phyloP scores from a whole-genome alignment of 2,797 vertebrate genomes.

The Tapera naevia region DNA sequence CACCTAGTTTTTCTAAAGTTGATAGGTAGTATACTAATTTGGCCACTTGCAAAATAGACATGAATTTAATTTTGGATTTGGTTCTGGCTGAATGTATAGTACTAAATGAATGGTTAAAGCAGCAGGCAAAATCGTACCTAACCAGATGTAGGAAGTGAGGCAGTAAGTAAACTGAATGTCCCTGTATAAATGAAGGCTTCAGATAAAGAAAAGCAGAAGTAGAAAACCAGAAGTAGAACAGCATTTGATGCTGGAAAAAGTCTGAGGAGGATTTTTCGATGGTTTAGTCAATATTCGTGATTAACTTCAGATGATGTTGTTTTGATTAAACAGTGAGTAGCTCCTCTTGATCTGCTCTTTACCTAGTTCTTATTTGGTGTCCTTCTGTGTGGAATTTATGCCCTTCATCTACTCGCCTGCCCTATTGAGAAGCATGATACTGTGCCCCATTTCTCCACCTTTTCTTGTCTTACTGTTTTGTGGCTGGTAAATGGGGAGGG shows the following conservation, averaged over 20 bases:
- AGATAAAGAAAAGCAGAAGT: not conserved
- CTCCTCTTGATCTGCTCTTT: not conserved
- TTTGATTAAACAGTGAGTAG: not conserved
- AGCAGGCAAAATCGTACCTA: accelerated
- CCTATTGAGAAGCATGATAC: accelerated
- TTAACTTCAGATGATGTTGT: not conserved
- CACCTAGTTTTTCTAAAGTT: not conserved
- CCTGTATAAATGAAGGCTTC: not conserved
- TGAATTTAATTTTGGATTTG: not conserved
- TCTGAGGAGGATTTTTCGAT: not conserved
- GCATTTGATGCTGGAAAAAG: not conserved
- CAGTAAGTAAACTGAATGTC: not conserved
- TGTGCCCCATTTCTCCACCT: not conserved
- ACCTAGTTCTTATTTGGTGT: not conserved
- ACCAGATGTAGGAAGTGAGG: not conserved
- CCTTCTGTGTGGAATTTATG: accelerated
- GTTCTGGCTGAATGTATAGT: not conserved
- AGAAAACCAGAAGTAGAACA: not conserved
- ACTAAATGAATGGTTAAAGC: not conserved
- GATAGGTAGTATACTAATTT: not conserved
- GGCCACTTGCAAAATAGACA: not conserved
- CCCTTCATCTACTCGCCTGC: not conserved
- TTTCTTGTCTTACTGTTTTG: not conserved
- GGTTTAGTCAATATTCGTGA: not conserved
- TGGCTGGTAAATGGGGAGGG: not conserved